Conservation (phyloP, 2,888 invertebrate genomes). For the Pterobdella sp. region DNA sequence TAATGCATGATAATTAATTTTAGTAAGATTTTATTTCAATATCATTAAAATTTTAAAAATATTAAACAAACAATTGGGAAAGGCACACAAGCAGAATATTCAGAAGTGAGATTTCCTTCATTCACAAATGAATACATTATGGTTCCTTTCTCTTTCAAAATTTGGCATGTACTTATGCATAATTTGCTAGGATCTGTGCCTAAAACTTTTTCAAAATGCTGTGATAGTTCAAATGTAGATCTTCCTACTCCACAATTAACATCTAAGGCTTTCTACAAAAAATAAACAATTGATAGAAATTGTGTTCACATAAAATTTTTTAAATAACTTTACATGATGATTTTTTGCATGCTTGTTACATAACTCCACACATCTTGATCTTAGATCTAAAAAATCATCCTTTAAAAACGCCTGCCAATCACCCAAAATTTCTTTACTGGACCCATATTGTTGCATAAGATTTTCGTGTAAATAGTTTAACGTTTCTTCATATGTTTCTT, state of each 20-base stretch:
- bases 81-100: constrained; percentile 41
- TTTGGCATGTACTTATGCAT: constrained; percentile 46
- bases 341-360: constrained; percentile 43
- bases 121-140: constrained; percentile 43
- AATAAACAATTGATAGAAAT: background rate
- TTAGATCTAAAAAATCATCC: constrained; percentile 42
- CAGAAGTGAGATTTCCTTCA: constrained; percentile 45
- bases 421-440: constrained; percentile 43
- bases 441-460: constrained; percentile 46
- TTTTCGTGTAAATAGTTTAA: constrained; percentile 45
- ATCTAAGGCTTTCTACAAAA: constrained; percentile 45
- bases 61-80: constrained; percentile 41
- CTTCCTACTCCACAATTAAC: constrained; percentile 51
- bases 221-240: constrained; percentile 47
- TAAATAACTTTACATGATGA: background rate
- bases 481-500: constrained; percentile 42
- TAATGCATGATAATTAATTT: background rate
- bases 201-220: constrained; percentile 44
- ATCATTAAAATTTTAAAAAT: too few relatives aligned
- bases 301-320: background rate
- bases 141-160: constrained; percentile 41
- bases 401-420: constrained; percentile 40
- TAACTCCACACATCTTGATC: constrained; percentile 46
- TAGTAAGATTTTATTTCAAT: too few relatives aligned
- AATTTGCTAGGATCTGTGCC: constrained; percentile 49